Conservation (phyloP, 92 coral and sea anemone genomes). For the Scolanthus callimorphus region DNA sequence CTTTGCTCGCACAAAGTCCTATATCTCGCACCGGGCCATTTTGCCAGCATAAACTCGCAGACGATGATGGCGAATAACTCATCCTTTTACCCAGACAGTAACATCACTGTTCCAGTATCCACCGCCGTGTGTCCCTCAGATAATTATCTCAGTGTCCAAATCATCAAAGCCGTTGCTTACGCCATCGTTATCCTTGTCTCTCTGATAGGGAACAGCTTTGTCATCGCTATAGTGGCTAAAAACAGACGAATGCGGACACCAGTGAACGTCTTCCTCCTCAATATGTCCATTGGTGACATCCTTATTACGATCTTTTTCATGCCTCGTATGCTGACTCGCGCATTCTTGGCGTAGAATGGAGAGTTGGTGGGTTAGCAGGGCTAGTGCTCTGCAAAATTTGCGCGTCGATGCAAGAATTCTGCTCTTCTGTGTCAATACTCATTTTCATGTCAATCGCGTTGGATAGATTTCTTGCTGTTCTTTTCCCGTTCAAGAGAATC, state of each 20-base stretch:
- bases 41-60: too few species aligned
- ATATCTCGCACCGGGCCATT: too few species aligned
- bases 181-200: constrained; percentile 35
- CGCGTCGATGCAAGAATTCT: constrained; percentile 54
- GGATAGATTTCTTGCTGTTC: constrained; percentile 55
- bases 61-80: too few species aligned
- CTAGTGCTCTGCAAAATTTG: constrained; percentile 52
- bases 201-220: constrained; percentile 50
- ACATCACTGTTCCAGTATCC: too few species aligned
- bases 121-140: constrained; percentile 18
- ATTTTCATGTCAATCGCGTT: constrained; percentile 48
- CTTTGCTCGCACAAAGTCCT: too few species aligned
- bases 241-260: constrained; percentile 50
- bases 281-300: constrained; percentile 67
- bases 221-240: constrained; percentile 53
- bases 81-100: too few species aligned
- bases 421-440: constrained; percentile 56
- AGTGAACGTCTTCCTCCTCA: constrained; percentile 60
- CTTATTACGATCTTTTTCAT: constrained; percentile 51
- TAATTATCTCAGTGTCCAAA: constrained; percentile 5
- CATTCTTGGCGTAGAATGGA: constrained; percentile 33
- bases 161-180: constrained; percentile 26
- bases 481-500: constrained; percentile 46
- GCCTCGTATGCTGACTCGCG: constrained; percentile 55
- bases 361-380: constrained; percentile 38